A percentile compares a stretch with the other conserved stretches of the same genome.
These are phyloP conservation scores for Aphrophora alni DNA, from an alignment of 2,888 invertebrate genomes.

Conservation along the genomic window DNA sequence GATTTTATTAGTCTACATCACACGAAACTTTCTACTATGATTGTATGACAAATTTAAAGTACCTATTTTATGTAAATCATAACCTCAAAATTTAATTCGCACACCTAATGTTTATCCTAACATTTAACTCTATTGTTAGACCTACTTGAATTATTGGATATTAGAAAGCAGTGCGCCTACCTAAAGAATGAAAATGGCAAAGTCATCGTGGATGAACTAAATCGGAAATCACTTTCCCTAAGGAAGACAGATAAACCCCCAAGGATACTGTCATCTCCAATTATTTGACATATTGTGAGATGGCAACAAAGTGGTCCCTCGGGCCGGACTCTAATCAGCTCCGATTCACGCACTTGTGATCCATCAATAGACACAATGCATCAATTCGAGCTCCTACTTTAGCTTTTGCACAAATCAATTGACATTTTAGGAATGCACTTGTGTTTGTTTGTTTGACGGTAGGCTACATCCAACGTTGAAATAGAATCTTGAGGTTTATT, in stretches of 20 bases:
- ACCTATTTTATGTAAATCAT: no score
- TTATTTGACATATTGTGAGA: not conserved
- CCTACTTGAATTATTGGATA: no score
- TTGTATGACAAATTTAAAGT: no score
- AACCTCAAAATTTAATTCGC: no score
- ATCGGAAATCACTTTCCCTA: no score
- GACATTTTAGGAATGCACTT: not conserved
- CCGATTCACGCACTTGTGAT: not conserved
- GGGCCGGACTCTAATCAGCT: not conserved
- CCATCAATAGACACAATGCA: not conserved
- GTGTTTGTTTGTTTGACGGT: not conserved
- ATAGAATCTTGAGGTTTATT: not conserved
- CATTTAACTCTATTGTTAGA: no score
- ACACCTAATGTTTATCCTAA: no score
- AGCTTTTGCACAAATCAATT: not conserved
- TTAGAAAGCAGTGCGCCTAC: no score
- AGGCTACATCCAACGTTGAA: not conserved
- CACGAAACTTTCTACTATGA: no score
- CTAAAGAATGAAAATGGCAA: not conserved
- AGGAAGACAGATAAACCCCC: not conserved
- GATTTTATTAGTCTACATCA: no score
- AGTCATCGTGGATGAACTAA: not conserved
- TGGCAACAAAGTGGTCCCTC: not conserved
- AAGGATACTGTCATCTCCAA: not conserved
- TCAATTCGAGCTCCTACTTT: not conserved